Evolutionary conservation across 2,797 vertebrate genomes (phyloP), one percentile per base, ranked within the genome.

Genomic region (Mus minutoides): DNA sequence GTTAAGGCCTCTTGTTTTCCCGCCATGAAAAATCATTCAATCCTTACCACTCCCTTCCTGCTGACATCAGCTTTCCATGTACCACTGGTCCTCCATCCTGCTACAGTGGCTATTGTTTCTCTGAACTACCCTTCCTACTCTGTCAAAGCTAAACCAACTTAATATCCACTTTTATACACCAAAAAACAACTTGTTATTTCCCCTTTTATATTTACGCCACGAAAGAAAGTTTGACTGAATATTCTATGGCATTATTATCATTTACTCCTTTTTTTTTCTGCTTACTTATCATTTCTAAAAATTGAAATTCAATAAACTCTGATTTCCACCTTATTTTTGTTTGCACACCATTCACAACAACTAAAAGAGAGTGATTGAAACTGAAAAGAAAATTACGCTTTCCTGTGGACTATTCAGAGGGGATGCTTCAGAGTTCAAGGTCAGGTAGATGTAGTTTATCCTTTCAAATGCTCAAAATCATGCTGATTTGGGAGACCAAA

Each of bases 301-400:
- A 34, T 34, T 92, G 56, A 85, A 90, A 92, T 90, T 88, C 67
- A 77, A 14, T 82, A 85, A 92, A 71, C 10, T 60, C 54, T 92
- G 43, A 52, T 94, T 88, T 90, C 16, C 49, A 16, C 78, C 92
- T 85, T 6, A 3, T 64, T 1, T 92, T 82, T 71, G 67, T 88
- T 94, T 93, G 52, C 1, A 67, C 31, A 73, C 34, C 12, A 52
- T 58, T 76, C 12, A 31, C 43, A 58, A 43, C 3, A 67, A 73
- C n/a, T 91, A 73, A 62, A 22, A 22, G 43, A 91, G 8, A 91
- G 24, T 64, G 46, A 88, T 80, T 90, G 71, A 4, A 88, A 21
- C 3, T 62, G 12, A 94, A 69, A 26, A 93, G 71, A 93, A 67
- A 87, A 83, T 49, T 67, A 69, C 37, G 40, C 14, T 46, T 12